Base-by-base conservation (phyloP, 2,113 vertebrate species). In the Ctenodactylus gundi region DNA sequence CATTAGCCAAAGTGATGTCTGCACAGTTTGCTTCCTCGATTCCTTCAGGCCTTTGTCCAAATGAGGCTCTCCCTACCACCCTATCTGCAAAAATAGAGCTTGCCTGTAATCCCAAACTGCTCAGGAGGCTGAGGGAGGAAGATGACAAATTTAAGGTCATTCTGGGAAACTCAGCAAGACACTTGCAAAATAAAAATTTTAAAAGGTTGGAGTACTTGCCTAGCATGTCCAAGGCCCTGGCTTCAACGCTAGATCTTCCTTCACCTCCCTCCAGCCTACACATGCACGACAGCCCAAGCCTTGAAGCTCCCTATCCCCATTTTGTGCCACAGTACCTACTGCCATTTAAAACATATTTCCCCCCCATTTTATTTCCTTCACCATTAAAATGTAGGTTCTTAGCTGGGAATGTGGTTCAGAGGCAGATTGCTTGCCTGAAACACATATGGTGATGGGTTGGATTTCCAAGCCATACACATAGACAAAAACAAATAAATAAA, bases 251-350 rank as follows among this genome's bases (percentile, higher is more conserved):
- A 13, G 49, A 49, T 18, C 15, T 1, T 44, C 13, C 72, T 20
- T 31, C 27, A 20, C 41, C 31, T 49, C 36, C 41, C 31, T 49
- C 7, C 44, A 49, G 46, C 27, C 41, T 29, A 73, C 41, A 73
- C 36, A 73, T 15, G 31, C 53, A 62, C 29, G 13, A n/a, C 62
- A 84, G 70, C 34, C 29, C 57, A 55, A 88, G 60, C 17, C 64
- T 15, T 85, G 14, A 13, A 14, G 1, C 25, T 21, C 25, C 21
- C 23, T 23, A 68, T 0, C 14, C 1, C 2, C 23, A 1, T 0
- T 51, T 57, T 55, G 29, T 49, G 72, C 76, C 15, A 21, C 0
- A 85, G 60, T 39, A 65, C 41, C 60, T 58, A 70, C 5, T 49
- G n/a, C n/a, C 25, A 60, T 36, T 55, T 53, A 82, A 39, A 25